A percentile compares a stretch with the other conserved stretches of the same genome.
phyloP scores from a whole-genome alignment of 1,140 invertebrate genomes.

The Ceratosolen fusciceps region DNA sequence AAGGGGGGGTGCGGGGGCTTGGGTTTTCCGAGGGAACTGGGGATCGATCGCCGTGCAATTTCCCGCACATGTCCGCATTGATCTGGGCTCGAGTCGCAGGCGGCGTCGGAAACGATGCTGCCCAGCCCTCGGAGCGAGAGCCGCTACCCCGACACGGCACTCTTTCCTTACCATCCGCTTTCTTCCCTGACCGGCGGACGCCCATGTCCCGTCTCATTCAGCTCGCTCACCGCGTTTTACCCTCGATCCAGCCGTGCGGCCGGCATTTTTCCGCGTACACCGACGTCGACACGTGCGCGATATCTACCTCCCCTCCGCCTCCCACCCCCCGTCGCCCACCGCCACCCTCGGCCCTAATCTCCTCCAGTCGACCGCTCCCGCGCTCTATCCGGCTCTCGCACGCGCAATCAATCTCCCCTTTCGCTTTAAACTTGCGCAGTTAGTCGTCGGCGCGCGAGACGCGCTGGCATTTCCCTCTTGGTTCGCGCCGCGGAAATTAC shows the following conservation, averaged over 20 bases:
- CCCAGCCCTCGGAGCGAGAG: slow-evolving; percentile 51
- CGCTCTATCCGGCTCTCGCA: not conserved
- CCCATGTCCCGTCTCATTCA: slow-evolving; percentile 55
- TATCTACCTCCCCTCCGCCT: too few relatives aligned
- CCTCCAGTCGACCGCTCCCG: not conserved
- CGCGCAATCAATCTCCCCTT: too few relatives aligned
- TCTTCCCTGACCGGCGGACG: slow-evolving; percentile 52
- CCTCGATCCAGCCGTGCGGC: not conserved
- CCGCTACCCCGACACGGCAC: slow-evolving; percentile 51
- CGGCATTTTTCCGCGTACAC: slow-evolving; percentile 24
- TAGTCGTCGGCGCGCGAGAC: too few relatives aligned
- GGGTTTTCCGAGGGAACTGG: slow-evolving; percentile 17
- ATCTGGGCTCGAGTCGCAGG: slow-evolving; percentile 57
- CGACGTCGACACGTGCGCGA: slow-evolving; percentile 19
- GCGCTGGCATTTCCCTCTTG: too few relatives aligned
- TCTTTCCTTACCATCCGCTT: not conserved
- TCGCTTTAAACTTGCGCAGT: too few relatives aligned
- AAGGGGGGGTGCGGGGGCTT: not conserved
- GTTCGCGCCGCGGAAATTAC: too few relatives aligned
- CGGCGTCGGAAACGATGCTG: slow-evolving; percentile 1
- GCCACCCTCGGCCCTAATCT: not conserved
- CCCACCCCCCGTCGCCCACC: not conserved
- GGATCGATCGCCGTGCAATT: slow-evolving; percentile 70
- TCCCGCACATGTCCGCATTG: slow-evolving; percentile 71
- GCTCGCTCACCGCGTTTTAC: slow-evolving; percentile 37